Percentiles rank a stretch among this genome's conserved stretches.
Evolutionary conservation across 2,797 vertebrate species (phyloP).

Genomic region (Sebastes itinus): DNA sequence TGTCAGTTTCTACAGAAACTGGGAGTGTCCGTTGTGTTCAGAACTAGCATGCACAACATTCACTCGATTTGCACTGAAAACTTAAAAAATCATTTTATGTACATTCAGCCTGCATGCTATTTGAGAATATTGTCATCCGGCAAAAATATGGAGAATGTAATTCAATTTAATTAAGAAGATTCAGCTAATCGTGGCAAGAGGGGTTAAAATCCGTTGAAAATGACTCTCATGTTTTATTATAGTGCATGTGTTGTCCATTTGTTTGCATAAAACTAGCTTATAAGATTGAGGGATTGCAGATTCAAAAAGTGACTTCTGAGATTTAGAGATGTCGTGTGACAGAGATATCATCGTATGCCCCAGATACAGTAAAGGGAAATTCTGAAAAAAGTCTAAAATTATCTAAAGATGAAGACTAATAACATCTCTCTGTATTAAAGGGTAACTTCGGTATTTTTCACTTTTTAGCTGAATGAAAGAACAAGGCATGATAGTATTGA

Average conservation of each 20-base stretch:
- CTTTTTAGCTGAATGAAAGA: no score
- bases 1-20: conserved; percentile 9
- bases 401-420: background rate
- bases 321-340: no score
- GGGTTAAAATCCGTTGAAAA: background rate
- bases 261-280: background rate
- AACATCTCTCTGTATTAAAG: background rate
- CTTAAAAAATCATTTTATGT: no score
- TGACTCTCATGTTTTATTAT: background rate
- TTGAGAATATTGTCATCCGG: background rate
- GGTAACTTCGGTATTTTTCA: no score
- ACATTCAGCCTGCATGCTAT: background rate
- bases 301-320: background rate
- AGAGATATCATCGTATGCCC: background rate
- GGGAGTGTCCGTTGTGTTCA: background rate
- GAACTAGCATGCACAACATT: background rate
- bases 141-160: background rate
- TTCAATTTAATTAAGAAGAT: background rate
- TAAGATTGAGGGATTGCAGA: background rate
- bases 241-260: background rate
- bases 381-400: background rate
- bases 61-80: background rate
- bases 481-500: no score
- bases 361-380: background rate
- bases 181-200: background rate